Evolutionary conservation across 1,140 invertebrate genomes (phyloP), one percentile per base, ranked within the genome.

Genomic region (Eulimnadia texana): DNA sequence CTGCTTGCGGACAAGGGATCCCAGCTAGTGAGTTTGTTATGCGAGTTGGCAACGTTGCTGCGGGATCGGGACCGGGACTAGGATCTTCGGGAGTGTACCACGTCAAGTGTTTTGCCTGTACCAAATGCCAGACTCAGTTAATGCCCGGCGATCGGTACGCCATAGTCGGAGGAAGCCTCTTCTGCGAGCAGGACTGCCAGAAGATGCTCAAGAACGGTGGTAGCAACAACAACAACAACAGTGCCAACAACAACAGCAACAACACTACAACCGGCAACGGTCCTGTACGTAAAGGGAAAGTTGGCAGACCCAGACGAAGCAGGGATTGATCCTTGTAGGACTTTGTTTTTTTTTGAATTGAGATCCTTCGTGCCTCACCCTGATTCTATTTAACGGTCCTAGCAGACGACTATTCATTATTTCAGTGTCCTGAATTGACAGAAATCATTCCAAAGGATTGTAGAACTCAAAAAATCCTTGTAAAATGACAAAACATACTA

Each of bases 171-270:
- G 89, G 88, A 42, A 84, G 82, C 67, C 78, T 90, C 65, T 82
- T 93, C 25, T 93, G 90, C 79, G 90, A 93, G 74, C 85, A 90
- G 73, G 90, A 93, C 76, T 93, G 88, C 82, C 86, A 90, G 70
- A 93, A 93, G 76, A 79, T 91, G 69, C 79, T 90, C 70, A 92
- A 92, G 74, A 63, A 63, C n/a, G n/a, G n/a, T n/a, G n/a, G n/a
- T n/a, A n/a, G n/a, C 50, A 63, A 63, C 61, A 63, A 63, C 24
- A 63, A 63, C 25, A 61, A 52, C n/a, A 61, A 29, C 19, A 61
- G 29, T 22, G 33, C 33, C 33, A 58, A 22, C 23, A 61, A 54
- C 19, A 61, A 61, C 25, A 61, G 28, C 55, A 61, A 61, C 50
- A 75, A 78, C 25, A 74, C 77, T 49, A 79, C 82, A 29, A 76